phyloP scores from a whole-genome alignment of 92 coral and sea anemone genomes.

The Parazoanthus darwini region DNA sequence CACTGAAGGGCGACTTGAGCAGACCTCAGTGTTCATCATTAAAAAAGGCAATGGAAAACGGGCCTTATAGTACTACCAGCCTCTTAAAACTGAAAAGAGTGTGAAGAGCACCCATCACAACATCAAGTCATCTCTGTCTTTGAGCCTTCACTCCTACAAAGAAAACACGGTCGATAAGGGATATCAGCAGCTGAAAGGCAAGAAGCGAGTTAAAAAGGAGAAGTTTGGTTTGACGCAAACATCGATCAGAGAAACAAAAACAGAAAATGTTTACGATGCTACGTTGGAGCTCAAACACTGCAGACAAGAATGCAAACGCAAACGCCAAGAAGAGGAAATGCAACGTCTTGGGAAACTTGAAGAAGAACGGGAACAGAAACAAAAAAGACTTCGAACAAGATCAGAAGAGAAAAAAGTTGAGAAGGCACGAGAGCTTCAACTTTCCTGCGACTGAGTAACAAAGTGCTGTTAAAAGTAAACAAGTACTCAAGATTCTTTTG shows the following conservation, averaged over 20 bases:
- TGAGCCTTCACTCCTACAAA: constrained; percentile 12
- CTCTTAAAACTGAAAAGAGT: constrained; percentile 14
- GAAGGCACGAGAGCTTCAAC: neutral
- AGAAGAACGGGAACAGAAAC: constrained; percentile 10
- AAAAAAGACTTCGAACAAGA: constrained; percentile 5
- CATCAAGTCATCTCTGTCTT: constrained; percentile 17
- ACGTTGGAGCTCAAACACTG: neutral
- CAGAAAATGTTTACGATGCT: neutral
- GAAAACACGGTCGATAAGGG: neutral
- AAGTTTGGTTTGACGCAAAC: neutral
- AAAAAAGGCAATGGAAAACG: constrained; percentile 20
- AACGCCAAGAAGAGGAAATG: neutral
- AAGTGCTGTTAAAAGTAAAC: no score
- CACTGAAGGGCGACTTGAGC: constrained; percentile 12
- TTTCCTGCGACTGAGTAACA: neutral
- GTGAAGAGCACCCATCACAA: constrained; percentile 16
- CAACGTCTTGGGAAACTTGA: neutral
- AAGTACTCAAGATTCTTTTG: no score
- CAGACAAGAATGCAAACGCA: neutral
- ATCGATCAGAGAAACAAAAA: neutral
- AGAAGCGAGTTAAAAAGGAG: neutral
- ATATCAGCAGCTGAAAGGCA: constrained; percentile 9
- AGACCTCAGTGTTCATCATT: constrained; percentile 1
- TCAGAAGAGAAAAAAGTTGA: neutral
- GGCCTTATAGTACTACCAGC: constrained; percentile 22